phyloP scores from a whole-genome alignment of 2,888 invertebrate species.

The Dasysyrphus albostriatus region DNA sequence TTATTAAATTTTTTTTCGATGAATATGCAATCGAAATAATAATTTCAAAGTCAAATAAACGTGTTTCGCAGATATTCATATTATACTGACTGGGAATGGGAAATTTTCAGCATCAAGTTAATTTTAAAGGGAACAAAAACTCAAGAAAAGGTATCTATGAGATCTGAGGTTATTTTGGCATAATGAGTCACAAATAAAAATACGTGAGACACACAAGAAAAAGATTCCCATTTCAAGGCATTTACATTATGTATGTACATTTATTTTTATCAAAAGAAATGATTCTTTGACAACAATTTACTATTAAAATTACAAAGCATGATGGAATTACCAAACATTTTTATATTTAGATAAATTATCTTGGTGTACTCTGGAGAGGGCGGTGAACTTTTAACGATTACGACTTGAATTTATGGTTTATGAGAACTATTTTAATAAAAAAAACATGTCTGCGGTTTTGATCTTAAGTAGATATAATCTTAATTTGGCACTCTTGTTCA shows the following conservation, averaged over 20 bases:
- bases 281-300: slow-evolving; percentile 56
- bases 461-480: background rate
- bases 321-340: slow-evolving; percentile 38
- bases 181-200: slow-evolving; percentile 52
- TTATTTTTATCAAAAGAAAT: slow-evolving; percentile 50
- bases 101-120: background rate
- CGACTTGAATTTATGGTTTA: slow-evolving; percentile 25
- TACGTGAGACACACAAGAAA: slow-evolving; percentile 57
- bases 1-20: background rate
- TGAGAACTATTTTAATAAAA: slow-evolving; percentile 4
- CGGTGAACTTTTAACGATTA: slow-evolving; percentile 59
- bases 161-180: slow-evolving; percentile 31
- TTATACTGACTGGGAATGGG: slow-evolving; percentile 1
- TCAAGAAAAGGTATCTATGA: slow-evolving; percentile 21
- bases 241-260: slow-evolving; percentile 46
- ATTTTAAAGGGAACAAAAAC: background rate
- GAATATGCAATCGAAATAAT: slow-evolving; percentile 39
- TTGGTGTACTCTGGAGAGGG: slow-evolving; percentile 4
- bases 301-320: slow-evolving; percentile 26
- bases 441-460: background rate
- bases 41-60: slow-evolving; percentile 25
- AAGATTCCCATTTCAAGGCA: slow-evolving; percentile 19
- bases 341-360: background rate
- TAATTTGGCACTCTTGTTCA: background rate
- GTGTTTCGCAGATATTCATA: background rate